Evolutionary conservation across 92 coral and sea anemone species (phyloP).

Genomic region (Galaxea fascicularis): DNA sequence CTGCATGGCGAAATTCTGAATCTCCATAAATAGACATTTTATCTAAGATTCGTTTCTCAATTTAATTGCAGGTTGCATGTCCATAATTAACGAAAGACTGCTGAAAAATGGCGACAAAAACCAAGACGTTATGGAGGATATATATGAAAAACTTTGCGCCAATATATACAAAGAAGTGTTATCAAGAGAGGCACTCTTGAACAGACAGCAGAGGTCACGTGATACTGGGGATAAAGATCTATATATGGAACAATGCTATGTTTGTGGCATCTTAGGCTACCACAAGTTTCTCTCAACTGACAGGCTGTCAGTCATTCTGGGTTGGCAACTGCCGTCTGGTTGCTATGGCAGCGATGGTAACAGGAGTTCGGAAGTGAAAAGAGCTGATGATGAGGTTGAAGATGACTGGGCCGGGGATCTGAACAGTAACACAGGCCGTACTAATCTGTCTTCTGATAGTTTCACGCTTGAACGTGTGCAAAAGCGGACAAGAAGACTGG

Average conservation of each 20-base stretch:
- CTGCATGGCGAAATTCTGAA: neutral
- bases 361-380: neutral
- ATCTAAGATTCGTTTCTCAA: neutral
- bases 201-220: neutral
- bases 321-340: conserved; percentile 32
- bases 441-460: neutral
- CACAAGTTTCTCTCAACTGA: conserved; percentile 27
- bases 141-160: conserved; percentile 27
- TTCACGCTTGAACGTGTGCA: no score
- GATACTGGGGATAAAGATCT: conserved; percentile 10
- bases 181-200: neutral
- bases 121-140: neutral
- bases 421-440: neutral
- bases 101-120: neutral
- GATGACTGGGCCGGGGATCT: neutral
- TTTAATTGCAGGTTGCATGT: neutral
- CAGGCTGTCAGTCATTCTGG: conserved; percentile 15
- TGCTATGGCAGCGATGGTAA: conserved; percentile 18
- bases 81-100: conserved; percentile 2
- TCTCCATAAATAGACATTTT: no score
- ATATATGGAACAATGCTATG: conserved; percentile 30
- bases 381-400: neutral
- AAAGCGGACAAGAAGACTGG: no score
- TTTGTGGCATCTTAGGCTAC: conserved; percentile 37
- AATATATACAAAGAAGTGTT: conserved; percentile 7